Evolutionary conservation across 2,888 invertebrate genomes (phyloP), one percentile per base, ranked within the genome.

Genomic region (Cantharis rufa): DNA sequence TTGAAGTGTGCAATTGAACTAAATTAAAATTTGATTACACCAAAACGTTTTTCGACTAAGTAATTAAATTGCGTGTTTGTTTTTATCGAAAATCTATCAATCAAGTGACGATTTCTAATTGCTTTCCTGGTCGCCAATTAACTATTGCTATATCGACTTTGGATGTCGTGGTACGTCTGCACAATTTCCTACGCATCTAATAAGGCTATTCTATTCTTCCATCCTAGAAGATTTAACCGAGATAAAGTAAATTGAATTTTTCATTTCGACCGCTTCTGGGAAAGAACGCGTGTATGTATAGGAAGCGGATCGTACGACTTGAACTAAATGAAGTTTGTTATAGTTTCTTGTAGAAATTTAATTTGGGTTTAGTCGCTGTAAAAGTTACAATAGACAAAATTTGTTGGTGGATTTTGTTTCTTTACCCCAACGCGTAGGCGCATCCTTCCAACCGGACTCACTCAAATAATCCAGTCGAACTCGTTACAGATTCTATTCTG

Each of bases 161-260:
- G 48, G 61, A 48, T 70, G 70, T 48, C 27, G 69, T 48, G 70
- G 68, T 64, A 70, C 69, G 78, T 48, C 61, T 72, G 78, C 72
- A 75, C 75, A 72, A 63, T 75, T 72, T 78, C 70, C 71, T 71
- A 76, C 78, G 73, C 78, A 78, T 75, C 78, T 80, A 64, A 81
- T 79, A 81, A 80, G 80, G 77, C 80, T 81, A 80, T 81, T 82
- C 81, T 81, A 81, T 81, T 81, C 72, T 70, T 77, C 81, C 78
- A 80, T 74, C 79, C 80, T 80, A 80, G 80, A 81, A 84, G 84
- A 84, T 84, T 83, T 82, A 81, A 81, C 80, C 81, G 82, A 82
- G 84, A 84, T 84, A 84, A 84, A 81, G 82, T 83, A 84, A 84
- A 84, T 84, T 84, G 84, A 83, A 83, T 84, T 84, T 84, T 84